Base-by-base conservation (phyloP, 2,888 invertebrate species). In the Copidosoma aretas region DNA sequence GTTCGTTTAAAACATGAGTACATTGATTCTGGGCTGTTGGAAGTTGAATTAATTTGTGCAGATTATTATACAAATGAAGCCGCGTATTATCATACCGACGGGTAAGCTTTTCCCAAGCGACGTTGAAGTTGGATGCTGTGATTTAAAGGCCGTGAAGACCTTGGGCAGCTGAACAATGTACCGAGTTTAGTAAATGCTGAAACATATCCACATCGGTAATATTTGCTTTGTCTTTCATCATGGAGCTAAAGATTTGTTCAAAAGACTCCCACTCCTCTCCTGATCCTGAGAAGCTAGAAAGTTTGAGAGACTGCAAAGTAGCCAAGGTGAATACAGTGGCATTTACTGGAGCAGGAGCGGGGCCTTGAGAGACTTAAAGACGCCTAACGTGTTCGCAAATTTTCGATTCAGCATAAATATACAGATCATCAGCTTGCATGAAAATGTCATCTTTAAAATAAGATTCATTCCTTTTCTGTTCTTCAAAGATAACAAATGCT, bases 241-340 rank as follows among this genome's bases (percentile, higher is more conserved):
- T 25, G 8, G 25, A 56, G 15, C 12, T 25, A 8, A 56, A 56
- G 1, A 1, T 8, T 19, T 56, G 56, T 32, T 56, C 25, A 25
- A 56, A 56, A 1, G 32, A 32, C 25, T 56, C 56, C 56, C 56
- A 56, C 21, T 56, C 56, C 10, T 32, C 56, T 17, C 25, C 25
- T 15, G 24, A 17, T 17, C 56, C 25, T 32, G n/a, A 21, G 25
- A 56, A 56, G 21, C 25, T 56, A 8, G 25, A 25, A 24, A 56
- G 25, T 25, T 24, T 17, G 1, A 56, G 17, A 49, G 49, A n/a
- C 3, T 3, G 15, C 49, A 49, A 10, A 49, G 49, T 49, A 15
- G 49, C 3, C 17, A 10, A n/a, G 3, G 49, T 32, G 8, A 8
- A 3, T 32, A 32, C 32, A 5, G 32, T 32, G 8, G 32, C 3